phyloP scores from a whole-genome alignment of 2,113 vertebrate genomes.

The Atlantisia rogersi region DNA sequence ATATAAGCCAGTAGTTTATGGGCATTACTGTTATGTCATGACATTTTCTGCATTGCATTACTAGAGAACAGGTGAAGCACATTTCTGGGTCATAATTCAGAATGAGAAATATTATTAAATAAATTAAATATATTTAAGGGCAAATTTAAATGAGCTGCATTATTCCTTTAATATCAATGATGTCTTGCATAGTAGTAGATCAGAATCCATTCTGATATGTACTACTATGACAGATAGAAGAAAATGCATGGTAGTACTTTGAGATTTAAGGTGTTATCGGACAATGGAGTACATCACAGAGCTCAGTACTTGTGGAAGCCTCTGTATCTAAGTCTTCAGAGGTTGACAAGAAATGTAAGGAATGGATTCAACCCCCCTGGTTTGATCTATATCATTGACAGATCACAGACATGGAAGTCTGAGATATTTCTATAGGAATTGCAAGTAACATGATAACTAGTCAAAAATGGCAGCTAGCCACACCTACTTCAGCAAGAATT shows the following conservation, averaged over 20 bases:
- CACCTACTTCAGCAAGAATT: neutral
- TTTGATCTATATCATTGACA: constrained; percentile 56
- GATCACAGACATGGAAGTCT: constrained; percentile 55
- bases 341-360: constrained; percentile 44
- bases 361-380: neutral
- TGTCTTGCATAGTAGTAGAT: neutral
- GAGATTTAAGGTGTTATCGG: constrained; percentile 60
- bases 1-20: neutral
- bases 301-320: constrained; percentile 34
- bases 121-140: neutral
- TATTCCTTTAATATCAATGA: neutral
- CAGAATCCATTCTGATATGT: neutral
- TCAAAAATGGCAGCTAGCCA: constrained; percentile 42
- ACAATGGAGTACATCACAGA: constrained; percentile 43
- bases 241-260: constrained; percentile 36
- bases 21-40: neutral
- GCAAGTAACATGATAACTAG: constrained; percentile 15
- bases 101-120: neutral
- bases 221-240: constrained; percentile 9
- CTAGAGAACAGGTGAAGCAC: neutral
- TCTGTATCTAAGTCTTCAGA: constrained; percentile 63
- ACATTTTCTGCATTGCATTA: neutral
- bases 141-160: neutral
- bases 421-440: constrained; percentile 13
- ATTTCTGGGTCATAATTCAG: neutral